phyloP scores from a whole-genome alignment of 2,797 vertebrate genomes.

The Crenuchus spilurus region DNA sequence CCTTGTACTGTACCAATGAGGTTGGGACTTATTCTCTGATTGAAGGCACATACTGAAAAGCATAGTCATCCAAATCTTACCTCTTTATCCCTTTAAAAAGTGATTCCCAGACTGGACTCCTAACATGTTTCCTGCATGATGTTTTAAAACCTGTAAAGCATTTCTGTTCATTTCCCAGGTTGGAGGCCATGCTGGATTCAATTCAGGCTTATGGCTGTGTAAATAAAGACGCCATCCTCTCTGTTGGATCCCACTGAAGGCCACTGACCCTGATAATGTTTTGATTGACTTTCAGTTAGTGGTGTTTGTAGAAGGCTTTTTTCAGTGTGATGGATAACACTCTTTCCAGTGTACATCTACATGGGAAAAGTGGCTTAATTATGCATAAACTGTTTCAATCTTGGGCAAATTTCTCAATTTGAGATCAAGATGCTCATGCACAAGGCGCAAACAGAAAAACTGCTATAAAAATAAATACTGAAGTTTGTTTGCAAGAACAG shows the following conservation, averaged over 20 bases:
- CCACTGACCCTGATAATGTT: slow-evolving; percentile 87
- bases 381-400: not conserved
- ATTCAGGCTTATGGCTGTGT: slow-evolving; percentile 75
- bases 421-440: not conserved
- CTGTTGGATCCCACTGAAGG: slow-evolving; percentile 77
- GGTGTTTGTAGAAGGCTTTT: slow-evolving; percentile 63
- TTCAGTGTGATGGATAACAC: slow-evolving; percentile 18
- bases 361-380: not conserved
- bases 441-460: too few species aligned
- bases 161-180: slow-evolving; percentile 67
- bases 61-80: slow-evolving; percentile 56
- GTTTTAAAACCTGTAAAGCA: slow-evolving; percentile 70
- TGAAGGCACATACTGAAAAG: slow-evolving; percentile 45
- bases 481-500: too few species aligned
- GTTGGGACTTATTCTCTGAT: slow-evolving; percentile 64
- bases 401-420: not conserved
- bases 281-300: slow-evolving; percentile 76
- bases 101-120: slow-evolving; percentile 75
- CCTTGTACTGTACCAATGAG: slow-evolving; percentile 71
- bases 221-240: slow-evolving; percentile 78
- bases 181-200: slow-evolving; percentile 60
- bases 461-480: too few species aligned
- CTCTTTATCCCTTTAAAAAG: slow-evolving; percentile 75
- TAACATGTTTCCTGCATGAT: slow-evolving; percentile 79
- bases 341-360: slow-evolving; percentile 19